Evolutionary conservation across 2,113 vertebrate species (phyloP), one percentile per base, ranked within the genome.

Genomic region (Dinomys branickii): DNA sequence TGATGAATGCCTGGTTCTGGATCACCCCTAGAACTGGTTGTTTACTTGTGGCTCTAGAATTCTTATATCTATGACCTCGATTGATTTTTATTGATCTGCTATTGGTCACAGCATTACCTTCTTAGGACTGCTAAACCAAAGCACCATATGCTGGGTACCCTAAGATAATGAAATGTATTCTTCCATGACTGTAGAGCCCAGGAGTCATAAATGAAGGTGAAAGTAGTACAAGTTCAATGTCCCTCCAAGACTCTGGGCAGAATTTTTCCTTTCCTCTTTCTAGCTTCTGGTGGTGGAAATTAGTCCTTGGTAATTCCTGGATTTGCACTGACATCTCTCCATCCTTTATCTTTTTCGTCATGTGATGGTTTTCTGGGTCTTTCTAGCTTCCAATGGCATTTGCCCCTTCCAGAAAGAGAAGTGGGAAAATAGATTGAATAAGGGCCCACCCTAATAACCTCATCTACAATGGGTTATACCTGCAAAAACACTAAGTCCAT

Each of bases 251-350:
- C 56, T 80, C 54, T 59, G 33, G 16, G 14, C 1, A 81, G 63
- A 84, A 63, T 14, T 35, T 6, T 78, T 77, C 26, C 44, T 52
- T 82, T 7, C 24, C 19, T 47, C 19, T 6, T 67, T 35, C 35
- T 77, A 69, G 50, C 17, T 71, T 81, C 86, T 50, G 19, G 20
- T 58, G 41, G 44, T 69, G 3, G 41, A 26, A 12, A 30, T 50
- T 59, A 59, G 41, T 33, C 13, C 14, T 28, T 11, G 30, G 30
- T 13, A 12, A 22, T 52, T 88, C 22, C 54, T 67, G 28, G 1
- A 4, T 11, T 61, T 63, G 20, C 26, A 80, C 22, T 10, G 11
- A 0, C 3, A 0, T 78, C 14, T 7, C 2, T 63, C 3, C 1
- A 47, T n/a, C n/a, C 1, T 85, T 92, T 86, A 19, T 35, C 14